Evolutionary conservation across 2,113 vertebrate genomes (phyloP).

Genomic region (Sula dactylatra): DNA sequence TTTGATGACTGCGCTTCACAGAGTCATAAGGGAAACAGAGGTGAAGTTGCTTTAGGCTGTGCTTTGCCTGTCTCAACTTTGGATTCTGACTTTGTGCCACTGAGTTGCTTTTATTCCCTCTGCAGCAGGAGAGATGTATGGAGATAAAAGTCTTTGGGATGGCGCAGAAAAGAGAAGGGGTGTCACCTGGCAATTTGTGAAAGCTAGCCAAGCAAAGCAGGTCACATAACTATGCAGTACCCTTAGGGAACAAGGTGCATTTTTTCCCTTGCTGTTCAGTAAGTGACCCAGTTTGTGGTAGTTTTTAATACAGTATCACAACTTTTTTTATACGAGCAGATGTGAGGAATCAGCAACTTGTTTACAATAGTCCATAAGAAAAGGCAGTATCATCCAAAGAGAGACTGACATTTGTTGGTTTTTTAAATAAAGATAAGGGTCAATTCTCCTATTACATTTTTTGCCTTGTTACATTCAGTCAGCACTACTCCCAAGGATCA

Average conservation of each 20-base stretch:
- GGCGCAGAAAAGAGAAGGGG: background rate
- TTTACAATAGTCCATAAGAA: background rate
- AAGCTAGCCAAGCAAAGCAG: slow-evolving; percentile 37
- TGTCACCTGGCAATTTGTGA: slow-evolving; percentile 4
- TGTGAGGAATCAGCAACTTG: background rate
- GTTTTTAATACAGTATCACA: background rate
- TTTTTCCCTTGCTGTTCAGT: background rate
- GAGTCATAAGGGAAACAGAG: background rate
- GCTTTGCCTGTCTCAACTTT: slow-evolving; percentile 2
- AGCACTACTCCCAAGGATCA: background rate
- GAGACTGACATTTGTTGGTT: background rate
- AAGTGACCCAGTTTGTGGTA: slow-evolving; percentile 7
- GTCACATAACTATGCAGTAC: background rate
- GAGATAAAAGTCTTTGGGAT: slow-evolving; percentile 38
- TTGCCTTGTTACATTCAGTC: background rate
- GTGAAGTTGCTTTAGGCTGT: slow-evolving; percentile 47
- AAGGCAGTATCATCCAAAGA: background rate
- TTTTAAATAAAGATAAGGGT: background rate
- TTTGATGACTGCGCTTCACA: background rate
- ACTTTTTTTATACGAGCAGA: background rate
- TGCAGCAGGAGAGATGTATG: slow-evolving; percentile 8
- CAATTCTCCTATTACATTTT: background rate
- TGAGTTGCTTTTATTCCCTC: slow-evolving; percentile 28
- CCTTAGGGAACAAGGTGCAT: slow-evolving; percentile 2
- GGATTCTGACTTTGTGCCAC: slow-evolving; percentile 13